phyloP scores from a whole-genome alignment of 2,888 invertebrate species.

The Gastrophysa polygoni region DNA sequence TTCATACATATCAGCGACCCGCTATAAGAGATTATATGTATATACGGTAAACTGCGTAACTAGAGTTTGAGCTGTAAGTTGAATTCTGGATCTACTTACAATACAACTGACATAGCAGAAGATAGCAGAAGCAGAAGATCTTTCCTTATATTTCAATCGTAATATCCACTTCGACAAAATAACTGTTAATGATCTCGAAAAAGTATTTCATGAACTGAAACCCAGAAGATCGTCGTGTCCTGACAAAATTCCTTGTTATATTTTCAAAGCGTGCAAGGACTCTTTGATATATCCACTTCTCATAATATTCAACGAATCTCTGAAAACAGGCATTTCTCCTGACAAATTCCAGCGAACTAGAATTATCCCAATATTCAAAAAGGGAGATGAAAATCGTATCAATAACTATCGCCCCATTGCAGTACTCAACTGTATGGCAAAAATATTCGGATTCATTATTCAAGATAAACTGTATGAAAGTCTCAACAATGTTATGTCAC shows the following conservation, averaged over 20 bases:
- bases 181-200: no score
- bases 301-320: not conserved
- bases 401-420: not conserved
- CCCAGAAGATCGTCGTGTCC: no score
- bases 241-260: not conserved
- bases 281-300: not conserved
- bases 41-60: no score
- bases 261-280: not conserved
- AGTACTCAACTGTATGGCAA: not conserved
- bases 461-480: not conserved
- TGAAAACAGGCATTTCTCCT: not conserved
- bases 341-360: not conserved
- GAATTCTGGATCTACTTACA: no score
- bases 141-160: no score
- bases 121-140: no score
- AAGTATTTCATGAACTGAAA: no score
- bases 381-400: not conserved
- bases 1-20: no score
- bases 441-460: not conserved
- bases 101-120: no score
- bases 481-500: not conserved
- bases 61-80: no score
- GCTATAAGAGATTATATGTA: no score
- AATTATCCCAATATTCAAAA: not conserved
- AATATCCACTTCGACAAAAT: no score